Percentiles rank a stretch among this genome's conserved stretches.
Evolutionary conservation across 2,113 vertebrate genomes (phyloP).

Genomic region (Isurus oxyrinchus): DNA sequence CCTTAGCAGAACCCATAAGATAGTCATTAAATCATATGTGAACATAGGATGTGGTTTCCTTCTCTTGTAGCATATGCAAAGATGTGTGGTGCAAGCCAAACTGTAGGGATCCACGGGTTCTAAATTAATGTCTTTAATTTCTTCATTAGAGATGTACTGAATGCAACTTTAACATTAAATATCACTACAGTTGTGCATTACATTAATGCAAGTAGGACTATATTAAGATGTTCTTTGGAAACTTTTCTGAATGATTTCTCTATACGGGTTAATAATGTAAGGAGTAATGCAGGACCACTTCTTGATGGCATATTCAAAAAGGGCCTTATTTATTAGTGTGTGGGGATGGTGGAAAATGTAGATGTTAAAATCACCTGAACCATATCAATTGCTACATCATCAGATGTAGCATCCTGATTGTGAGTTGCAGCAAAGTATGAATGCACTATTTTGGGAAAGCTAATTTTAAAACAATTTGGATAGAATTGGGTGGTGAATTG

Average conservation of each 20-base stretch:
- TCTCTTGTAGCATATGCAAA: constrained; percentile 54
- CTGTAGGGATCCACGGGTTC: not conserved
- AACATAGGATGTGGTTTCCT: constrained; percentile 72
- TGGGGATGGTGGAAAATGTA: not conserved
- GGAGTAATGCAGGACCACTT: not conserved
- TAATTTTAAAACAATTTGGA: not conserved
- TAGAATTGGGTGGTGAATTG: not conserved
- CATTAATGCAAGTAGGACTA: not conserved
- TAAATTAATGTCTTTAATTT: not conserved
- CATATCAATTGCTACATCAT: not conserved
- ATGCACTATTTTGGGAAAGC: not conserved
- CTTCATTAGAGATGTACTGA: not conserved
- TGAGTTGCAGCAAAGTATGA: not conserved
- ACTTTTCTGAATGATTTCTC: not conserved
- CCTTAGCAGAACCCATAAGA: constrained; percentile 42
- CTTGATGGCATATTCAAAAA: not conserved
- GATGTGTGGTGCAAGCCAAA: constrained; percentile 51
- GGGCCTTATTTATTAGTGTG: not conserved
- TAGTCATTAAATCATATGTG: constrained; percentile 39
- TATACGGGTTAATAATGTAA: not conserved
- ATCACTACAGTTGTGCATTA: not conserved
- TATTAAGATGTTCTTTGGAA: not conserved
- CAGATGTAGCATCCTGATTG: not conserved
- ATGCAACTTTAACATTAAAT: not conserved
- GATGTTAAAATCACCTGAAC: not conserved